phyloP scores from a whole-genome alignment of 2,888 invertebrate genomes.

The Cerastoderma edule region DNA sequence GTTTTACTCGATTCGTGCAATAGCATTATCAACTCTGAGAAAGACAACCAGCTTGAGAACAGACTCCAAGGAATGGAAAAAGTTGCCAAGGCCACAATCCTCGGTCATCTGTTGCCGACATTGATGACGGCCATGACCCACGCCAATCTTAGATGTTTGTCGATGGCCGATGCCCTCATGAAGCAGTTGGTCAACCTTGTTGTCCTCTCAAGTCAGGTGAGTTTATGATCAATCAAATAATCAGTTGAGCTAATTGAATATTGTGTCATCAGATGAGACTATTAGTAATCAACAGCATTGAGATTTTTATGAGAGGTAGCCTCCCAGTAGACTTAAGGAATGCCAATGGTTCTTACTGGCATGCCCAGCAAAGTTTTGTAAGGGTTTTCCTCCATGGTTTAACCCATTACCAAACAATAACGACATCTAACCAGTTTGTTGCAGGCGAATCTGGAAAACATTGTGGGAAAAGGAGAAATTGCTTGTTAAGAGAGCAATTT shows the following conservation, averaged over 20 bases:
- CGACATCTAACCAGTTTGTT: too few species aligned
- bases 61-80: slow-evolving; percentile 79
- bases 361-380: too few species aligned
- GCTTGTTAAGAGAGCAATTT: too few species aligned
- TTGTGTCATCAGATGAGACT: background rate
- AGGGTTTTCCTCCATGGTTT: background rate
- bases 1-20: slow-evolving; percentile 79
- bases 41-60: slow-evolving; percentile 74
- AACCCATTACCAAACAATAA: too few species aligned
- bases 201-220: slow-evolving; percentile 81
- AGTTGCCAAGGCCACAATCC: slow-evolving; percentile 80
- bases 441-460: too few species aligned
- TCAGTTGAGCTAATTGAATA: background rate
- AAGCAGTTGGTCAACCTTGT: slow-evolving; percentile 81
- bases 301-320: too few species aligned
- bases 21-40: slow-evolving; percentile 68
- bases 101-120: slow-evolving; percentile 81
- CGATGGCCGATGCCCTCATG: slow-evolving; percentile 79
- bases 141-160: slow-evolving; percentile 75
- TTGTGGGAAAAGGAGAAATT: too few species aligned
- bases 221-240: slow-evolving; percentile 9
- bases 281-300: background rate
- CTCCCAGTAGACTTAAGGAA: too few species aligned
- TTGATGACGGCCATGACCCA: slow-evolving; percentile 81
- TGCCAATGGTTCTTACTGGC: too few species aligned